phyloP scores from a whole-genome alignment of 2,888 invertebrate genomes.

The Stegophylla sp. region DNA sequence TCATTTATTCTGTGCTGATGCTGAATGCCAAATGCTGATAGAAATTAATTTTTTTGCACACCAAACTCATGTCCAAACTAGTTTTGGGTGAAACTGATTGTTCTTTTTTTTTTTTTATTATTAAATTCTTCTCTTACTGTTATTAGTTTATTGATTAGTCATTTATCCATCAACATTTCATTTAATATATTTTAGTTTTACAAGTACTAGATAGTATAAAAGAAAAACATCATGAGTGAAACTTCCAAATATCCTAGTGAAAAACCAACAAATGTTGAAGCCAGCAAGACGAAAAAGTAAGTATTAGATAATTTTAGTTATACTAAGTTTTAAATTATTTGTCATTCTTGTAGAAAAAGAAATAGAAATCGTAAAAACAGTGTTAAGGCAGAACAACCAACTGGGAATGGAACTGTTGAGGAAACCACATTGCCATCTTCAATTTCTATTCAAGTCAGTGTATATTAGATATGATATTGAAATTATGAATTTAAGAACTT shows the following conservation, averaged over 20 bases:
- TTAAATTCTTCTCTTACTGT: background rate
- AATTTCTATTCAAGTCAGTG: constrained; percentile 51
- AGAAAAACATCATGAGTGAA: constrained; percentile 33
- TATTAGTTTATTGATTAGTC: background rate
- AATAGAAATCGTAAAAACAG: constrained; percentile 43
- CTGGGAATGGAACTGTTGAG: constrained; percentile 34
- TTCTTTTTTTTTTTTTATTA: background rate
- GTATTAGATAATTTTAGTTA: background rate
- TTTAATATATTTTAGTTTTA: background rate
- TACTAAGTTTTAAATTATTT: background rate
- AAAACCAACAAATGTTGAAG: constrained; percentile 19
- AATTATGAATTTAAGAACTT: background rate
- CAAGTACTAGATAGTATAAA: background rate
- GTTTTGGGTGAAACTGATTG: background rate
- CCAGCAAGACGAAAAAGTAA: constrained; percentile 32
- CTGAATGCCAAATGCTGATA: background rate
- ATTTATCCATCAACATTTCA: background rate
- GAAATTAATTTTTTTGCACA: background rate
- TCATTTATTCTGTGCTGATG: background rate
- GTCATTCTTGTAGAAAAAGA: constrained; percentile 26
- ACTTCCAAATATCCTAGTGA: constrained; percentile 15
- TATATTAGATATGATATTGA: too few relatives aligned
- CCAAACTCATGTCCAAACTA: background rate
- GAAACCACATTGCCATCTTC: constrained; percentile 44
- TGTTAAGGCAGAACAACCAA: constrained; percentile 38